Conservation (phyloP, 2,797 vertebrate species). For the Adrianichthys oophorus region DNA sequence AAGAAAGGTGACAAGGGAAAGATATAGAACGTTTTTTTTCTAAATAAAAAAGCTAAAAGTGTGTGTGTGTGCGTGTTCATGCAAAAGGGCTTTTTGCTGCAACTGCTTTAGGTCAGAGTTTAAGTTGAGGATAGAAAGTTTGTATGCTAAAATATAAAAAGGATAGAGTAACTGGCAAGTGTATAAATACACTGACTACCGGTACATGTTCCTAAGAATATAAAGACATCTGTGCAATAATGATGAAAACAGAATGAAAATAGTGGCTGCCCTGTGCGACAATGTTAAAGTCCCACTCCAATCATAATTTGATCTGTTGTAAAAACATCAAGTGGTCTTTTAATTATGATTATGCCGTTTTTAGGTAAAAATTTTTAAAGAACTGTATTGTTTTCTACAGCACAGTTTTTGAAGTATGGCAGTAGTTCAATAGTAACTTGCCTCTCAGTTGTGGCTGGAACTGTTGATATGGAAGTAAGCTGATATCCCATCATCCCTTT, state of each 20-base stretch:
- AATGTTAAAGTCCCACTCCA: too few species aligned
- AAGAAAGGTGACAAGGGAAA: conserved; percentile 1
- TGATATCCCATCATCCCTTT: too few species aligned
- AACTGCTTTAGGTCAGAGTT: conserved; percentile 20
- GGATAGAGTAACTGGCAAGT: conserved; percentile 9
- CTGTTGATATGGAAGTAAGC: too few species aligned
- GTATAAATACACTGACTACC: conserved; percentile 20
- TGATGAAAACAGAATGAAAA: conserved; percentile 68
- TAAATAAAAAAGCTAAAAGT: conserved; percentile 12
- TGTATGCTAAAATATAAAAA: too few species aligned
- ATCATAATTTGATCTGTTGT: too few species aligned
- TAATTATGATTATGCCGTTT: too few species aligned
- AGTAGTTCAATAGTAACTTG: too few species aligned
- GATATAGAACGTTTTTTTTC: not conserved
- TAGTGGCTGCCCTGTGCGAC: conserved; percentile 28
- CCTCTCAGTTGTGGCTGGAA: too few species aligned
- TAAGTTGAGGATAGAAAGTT: not conserved
- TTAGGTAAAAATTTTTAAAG: too few species aligned
- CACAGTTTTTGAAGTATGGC: too few species aligned
- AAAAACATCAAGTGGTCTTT: too few species aligned
- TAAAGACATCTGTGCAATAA: conserved; percentile 44
- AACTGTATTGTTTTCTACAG: too few species aligned
- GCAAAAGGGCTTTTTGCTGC: conserved; percentile 3
- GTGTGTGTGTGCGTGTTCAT: conserved; percentile 5
- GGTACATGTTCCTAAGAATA: not conserved